Conservation (phyloP, 2,113 vertebrate species). For the Ailurus styani region DNA sequence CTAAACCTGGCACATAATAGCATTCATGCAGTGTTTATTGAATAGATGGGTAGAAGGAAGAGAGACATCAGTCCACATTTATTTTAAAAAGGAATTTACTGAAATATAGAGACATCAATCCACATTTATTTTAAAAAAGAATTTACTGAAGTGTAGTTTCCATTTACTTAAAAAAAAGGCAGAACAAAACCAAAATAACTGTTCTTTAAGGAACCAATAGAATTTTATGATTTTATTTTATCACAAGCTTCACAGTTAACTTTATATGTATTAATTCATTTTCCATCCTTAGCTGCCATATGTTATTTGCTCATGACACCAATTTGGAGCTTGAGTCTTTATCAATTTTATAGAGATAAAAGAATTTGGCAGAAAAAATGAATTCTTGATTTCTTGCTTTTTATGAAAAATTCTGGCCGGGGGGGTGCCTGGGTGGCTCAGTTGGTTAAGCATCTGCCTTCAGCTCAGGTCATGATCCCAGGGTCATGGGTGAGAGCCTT, state of each 20-base stretch:
- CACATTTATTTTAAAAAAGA: slow-evolving; percentile 27
- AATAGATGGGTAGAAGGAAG: background rate
- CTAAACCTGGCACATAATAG: background rate
- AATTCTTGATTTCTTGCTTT: background rate
- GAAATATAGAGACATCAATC: background rate
- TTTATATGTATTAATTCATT: background rate
- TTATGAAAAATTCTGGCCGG: slow-evolving; percentile 1
- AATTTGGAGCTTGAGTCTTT: slow-evolving; percentile 14
- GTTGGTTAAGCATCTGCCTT: background rate
- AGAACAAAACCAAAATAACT: background rate
- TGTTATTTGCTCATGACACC: background rate
- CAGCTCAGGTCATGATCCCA: background rate
- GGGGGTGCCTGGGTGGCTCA: background rate
- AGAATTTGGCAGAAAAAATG: background rate
- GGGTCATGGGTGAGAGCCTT: background rate
- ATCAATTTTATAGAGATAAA: background rate
- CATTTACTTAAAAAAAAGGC: background rate
- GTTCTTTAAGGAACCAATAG: background rate
- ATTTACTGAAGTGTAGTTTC: background rate
- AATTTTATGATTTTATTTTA: slow-evolving; percentile 9
- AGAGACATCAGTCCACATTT: background rate
- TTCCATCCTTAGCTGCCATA: background rate
- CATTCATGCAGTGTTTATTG: background rate
- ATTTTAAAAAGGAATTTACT: slow-evolving; percentile 26
- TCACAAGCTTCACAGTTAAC: background rate